Evolutionary conservation across 1,140 invertebrate genomes (phyloP).

Genomic region (Steinernema khuongi): DNA sequence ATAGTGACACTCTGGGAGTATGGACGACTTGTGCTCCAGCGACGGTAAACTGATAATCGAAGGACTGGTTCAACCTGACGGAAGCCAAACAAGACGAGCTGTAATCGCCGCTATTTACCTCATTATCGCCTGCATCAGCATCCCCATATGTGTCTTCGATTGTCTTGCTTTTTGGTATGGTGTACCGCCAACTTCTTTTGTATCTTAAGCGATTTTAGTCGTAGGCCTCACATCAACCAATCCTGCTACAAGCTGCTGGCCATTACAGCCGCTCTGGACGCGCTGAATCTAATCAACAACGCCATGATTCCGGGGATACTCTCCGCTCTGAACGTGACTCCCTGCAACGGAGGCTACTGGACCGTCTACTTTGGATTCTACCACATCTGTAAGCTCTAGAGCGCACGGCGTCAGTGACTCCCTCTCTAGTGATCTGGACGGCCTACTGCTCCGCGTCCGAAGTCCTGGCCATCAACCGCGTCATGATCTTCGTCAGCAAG

Average conservation of each 20-base stretch:
- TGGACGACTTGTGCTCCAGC: background rate
- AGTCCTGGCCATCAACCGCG: conserved; percentile 22
- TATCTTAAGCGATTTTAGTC: background rate
- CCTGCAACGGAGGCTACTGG: background rate
- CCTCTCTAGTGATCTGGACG: conserved; percentile 14
- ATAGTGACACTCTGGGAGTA: too few relatives aligned
- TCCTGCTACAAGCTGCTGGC: background rate
- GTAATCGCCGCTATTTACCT: background rate
- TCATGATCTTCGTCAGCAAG: conserved; percentile 1
- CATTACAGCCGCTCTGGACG: background rate
- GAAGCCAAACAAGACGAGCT: background rate
- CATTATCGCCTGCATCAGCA: background rate
- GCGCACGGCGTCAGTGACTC: background rate
- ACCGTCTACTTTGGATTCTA: background rate
- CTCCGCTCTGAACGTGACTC: background rate
- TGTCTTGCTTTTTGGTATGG: background rate
- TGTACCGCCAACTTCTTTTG: background rate
- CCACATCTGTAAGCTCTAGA: background rate
- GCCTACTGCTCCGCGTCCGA: conserved; percentile 10
- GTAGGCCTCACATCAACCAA: background rate
- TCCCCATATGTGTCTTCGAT: background rate
- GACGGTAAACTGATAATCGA: background rate
- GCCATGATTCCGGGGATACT: background rate
- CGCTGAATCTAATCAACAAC: background rate
- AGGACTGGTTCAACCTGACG: background rate